These are phyloP conservation scores for Meiosimyza decipiens DNA, from an alignment of 2,888 invertebrate genomes.

Conservation along the genomic window DNA sequence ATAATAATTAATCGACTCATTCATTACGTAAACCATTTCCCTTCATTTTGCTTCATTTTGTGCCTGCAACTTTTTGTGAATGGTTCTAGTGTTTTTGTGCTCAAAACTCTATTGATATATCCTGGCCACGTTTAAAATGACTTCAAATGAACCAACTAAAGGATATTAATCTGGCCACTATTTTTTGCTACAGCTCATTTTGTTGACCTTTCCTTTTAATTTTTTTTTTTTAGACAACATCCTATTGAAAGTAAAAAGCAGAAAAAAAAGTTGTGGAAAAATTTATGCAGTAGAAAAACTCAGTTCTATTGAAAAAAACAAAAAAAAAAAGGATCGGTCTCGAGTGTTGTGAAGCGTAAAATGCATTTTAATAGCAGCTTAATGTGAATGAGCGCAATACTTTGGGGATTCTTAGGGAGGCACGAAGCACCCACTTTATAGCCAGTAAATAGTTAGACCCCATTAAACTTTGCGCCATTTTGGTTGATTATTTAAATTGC, in stretches of 20 bases:
- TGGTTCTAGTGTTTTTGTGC: neutral
- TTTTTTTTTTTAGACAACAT: neutral
- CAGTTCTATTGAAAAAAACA: slow-evolving; percentile 35
- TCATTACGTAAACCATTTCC: slow-evolving; percentile 46
- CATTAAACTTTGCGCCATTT: too few species aligned
- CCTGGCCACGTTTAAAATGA: slow-evolving; percentile 31
- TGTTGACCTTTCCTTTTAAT: neutral
- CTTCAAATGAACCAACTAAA: slow-evolving; percentile 35
- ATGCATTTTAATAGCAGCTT: slow-evolving; percentile 51
- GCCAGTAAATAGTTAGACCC: too few species aligned
- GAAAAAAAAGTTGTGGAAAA: neutral
- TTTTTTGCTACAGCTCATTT: neutral
- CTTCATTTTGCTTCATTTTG: neutral
- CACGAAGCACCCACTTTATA: too few species aligned
- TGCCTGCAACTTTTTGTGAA: neutral
- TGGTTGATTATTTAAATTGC: too few species aligned
- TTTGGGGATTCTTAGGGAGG: too few species aligned
- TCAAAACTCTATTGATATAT: slow-evolving; percentile 20
- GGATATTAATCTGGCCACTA: slow-evolving; percentile 21
- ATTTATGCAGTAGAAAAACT: neutral
- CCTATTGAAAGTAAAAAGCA: neutral
- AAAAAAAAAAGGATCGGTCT: slow-evolving; percentile 61
- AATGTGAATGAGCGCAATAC: neutral
- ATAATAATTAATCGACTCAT: slow-evolving; percentile 50
- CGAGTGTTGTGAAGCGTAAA: slow-evolving; percentile 59